Evolutionary conservation across 2,888 invertebrate species (phyloP), one percentile per base, ranked within the genome.

Genomic region (Opisthograptis luteolata): DNA sequence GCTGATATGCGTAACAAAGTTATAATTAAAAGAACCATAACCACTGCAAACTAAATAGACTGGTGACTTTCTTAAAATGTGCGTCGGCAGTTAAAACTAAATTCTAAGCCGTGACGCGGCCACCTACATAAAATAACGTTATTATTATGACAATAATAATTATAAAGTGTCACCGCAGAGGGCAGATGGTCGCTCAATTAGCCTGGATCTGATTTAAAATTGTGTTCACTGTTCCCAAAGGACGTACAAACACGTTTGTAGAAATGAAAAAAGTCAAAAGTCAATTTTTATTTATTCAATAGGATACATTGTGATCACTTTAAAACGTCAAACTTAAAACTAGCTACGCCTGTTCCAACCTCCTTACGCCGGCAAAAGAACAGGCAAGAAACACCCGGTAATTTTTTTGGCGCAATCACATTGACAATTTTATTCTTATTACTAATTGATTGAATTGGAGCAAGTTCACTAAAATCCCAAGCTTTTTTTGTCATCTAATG

Each of bases 161-260:
- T 30, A 24, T 22, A 7, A 27, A 19, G 47, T 48, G 47, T 36
- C 35, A 36, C 41, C 12, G 46, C 24, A 12, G 30, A 10, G 20
- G n/a, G 34, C 47, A 48, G 41, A 48, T 48, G 47, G 47, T 36
- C 8, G 4, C 17, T 15, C 36, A 43, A 49, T 49, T 43, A 49
- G 49, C 43, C 43, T 43, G 43, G 49, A 37, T 49, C 32, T 31
- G 8, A 25, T 39, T 49, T 15, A 13, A 43, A 43, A 49, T 49
- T 43, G 43, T 43, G 37, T 37, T 42, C 31, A 43, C 39, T 25
- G 13, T 40, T 2, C 1, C 5, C 14, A 20, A 43, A 49, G 49
- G 49, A 20, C 49, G 32, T 37, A 15, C 27, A 39, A 42, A 49
- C n/a, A n/a, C n/a, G n/a, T n/a, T n/a, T n/a, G n/a, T n/a, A n/a